These are phyloP conservation scores for Brachionus koreanus DNA, from an alignment of 1,140 invertebrate species.

Conservation along the genomic window DNA sequence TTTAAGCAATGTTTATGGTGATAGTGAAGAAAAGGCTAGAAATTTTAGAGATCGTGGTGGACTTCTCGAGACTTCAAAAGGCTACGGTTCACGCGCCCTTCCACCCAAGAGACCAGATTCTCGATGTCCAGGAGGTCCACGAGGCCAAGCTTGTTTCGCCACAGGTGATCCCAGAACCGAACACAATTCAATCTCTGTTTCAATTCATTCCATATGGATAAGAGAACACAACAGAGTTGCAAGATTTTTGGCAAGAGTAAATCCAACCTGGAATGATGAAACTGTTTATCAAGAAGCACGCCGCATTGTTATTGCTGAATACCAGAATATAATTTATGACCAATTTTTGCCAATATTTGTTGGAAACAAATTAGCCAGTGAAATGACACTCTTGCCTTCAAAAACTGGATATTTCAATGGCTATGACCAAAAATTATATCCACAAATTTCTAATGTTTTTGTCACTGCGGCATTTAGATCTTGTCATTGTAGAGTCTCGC, in stretches of 20 bases:
- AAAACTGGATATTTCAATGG: constrained; percentile 45
- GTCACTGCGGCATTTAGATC: constrained; percentile 28
- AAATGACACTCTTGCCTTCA: background rate
- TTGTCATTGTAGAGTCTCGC: background rate
- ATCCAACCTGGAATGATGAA: constrained; percentile 47
- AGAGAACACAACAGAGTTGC: constrained; percentile 50
- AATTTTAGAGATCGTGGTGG: background rate
- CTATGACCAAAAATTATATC: background rate
- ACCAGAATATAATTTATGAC: constrained; percentile 88
- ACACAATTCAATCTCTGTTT: background rate
- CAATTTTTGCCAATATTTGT: constrained; percentile 88
- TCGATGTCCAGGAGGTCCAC: background rate
- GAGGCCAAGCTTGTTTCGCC: background rate
- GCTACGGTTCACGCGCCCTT: background rate
- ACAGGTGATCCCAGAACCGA: background rate
- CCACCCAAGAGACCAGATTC: background rate
- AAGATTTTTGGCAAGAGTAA: constrained; percentile 38
- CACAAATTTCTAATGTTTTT: constrained; percentile 29
- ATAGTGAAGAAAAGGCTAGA: background rate
- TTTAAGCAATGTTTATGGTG: constrained; percentile 13
- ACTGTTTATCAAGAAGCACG: constrained; percentile 69
- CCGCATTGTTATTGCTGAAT: constrained; percentile 78
- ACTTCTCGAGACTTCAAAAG: background rate
- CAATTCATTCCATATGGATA: constrained; percentile 71
- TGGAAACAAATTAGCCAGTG: constrained; percentile 58